phyloP scores from a whole-genome alignment of 2,797 vertebrate species.

The Austrolebias charrua region DNA sequence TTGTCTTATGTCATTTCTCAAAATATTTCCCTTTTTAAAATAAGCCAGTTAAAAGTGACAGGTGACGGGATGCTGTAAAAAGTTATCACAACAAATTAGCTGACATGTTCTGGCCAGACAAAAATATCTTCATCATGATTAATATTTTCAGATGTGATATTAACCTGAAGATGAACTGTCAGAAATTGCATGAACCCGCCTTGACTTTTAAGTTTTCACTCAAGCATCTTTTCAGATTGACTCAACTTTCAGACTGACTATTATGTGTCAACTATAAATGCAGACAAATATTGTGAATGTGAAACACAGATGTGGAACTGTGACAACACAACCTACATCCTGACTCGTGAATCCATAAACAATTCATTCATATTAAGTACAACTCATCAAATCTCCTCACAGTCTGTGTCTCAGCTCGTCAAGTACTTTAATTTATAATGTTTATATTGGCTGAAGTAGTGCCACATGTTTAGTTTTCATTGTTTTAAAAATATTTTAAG shows the following conservation, averaged over 20 bases:
- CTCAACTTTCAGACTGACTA: slow-evolving; percentile 58
- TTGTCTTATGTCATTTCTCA: no score
- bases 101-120: no score
- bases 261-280: slow-evolving; percentile 27
- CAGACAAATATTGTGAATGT: slow-evolving; percentile 24
- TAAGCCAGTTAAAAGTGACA: no score
- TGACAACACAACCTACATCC: slow-evolving; percentile 14
- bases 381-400: background rate
- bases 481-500: no score
- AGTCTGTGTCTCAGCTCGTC: no score
- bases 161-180: slow-evolving; percentile 14
- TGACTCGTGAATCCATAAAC: background rate
- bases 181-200: slow-evolving; percentile 15
- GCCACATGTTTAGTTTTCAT: no score
- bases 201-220: slow-evolving; percentile 41
- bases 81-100: no score
- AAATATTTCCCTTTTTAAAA: no score
- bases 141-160: background rate
- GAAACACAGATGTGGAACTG: slow-evolving; percentile 23
- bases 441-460: no score
- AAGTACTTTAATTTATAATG: no score
- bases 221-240: slow-evolving; percentile 48
- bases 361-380: background rate
- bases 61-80: no score
- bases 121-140: no score